These are phyloP conservation scores for Entomobrya proxima DNA, from an alignment of 2,888 invertebrate genomes.

Conservation along the genomic window DNA sequence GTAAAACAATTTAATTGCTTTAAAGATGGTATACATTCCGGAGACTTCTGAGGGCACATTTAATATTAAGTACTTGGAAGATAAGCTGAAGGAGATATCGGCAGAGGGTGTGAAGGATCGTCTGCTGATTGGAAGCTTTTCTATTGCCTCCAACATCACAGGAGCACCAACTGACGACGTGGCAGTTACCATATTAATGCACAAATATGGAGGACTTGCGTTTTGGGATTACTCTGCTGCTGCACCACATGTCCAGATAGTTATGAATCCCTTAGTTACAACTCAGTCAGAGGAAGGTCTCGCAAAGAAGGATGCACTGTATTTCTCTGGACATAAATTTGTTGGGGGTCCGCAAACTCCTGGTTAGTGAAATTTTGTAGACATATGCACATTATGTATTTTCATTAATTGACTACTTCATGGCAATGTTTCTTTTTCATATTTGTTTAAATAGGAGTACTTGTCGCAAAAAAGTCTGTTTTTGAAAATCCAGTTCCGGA, in stretches of 20 bases:
- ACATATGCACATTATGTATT: not conserved
- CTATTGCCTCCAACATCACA: conserved; percentile 92
- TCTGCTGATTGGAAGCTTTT: conserved; percentile 89
- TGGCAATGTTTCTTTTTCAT: not conserved
- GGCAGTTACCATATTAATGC: conserved; percentile 85
- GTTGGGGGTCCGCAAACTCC: conserved; percentile 93
- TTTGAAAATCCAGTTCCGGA: conserved; percentile 80
- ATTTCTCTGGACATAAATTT: conserved; percentile 95
- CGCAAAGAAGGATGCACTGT: conserved; percentile 91
- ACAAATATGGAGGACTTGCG: conserved; percentile 73
- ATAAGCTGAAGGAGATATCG: conserved; percentile 81
- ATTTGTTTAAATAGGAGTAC: conserved; percentile 79
- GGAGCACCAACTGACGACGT: conserved; percentile 90
- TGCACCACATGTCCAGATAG: conserved; percentile 86
- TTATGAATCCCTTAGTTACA: conserved; percentile 86
- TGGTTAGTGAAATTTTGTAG: no score
- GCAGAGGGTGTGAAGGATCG: conserved; percentile 63
- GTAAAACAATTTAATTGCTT: no score
- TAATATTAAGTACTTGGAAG: conserved; percentile 86
- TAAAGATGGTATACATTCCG: conserved; percentile 88
- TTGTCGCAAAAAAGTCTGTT: conserved; percentile 82
- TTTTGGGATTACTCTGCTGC: conserved; percentile 95
- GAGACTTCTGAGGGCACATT: conserved; percentile 88
- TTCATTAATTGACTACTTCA: not conserved
- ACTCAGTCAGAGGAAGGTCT: conserved; percentile 81